Conservation (phyloP, 2,113 vertebrate genomes). For the Columbina picui region DNA sequence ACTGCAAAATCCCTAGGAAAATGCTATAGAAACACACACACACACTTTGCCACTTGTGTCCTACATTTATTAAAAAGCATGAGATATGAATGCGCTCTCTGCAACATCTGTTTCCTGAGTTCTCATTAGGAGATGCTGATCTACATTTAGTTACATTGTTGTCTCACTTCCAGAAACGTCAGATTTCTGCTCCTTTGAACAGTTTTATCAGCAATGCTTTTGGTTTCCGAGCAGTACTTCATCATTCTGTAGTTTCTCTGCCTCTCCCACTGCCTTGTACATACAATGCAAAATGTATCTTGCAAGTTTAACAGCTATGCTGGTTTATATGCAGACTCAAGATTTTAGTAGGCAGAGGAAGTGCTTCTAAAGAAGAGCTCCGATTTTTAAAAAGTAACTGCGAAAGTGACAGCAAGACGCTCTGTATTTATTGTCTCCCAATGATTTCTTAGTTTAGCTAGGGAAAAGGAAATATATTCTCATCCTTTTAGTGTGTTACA, state of each 20-base stretch:
- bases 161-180: neutral
- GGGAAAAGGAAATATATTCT: neutral
- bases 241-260: neutral
- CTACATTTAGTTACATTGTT: neutral
- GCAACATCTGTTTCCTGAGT: neutral
- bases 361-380: neutral
- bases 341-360: neutral
- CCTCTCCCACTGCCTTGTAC: neutral
- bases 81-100: neutral
- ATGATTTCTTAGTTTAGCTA: neutral
- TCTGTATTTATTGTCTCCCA: neutral
- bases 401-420: neutral
- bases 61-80: neutral
- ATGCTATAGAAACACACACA: neutral
- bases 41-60: neutral
- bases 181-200: neutral
- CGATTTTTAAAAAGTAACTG: constrained; percentile 15
- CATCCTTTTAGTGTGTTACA: neutral
- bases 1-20: neutral
- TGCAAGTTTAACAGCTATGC: accelerated
- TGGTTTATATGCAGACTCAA: neutral
- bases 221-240: neutral
- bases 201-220: neutral
- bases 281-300: neutral
- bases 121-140: neutral